Percentiles rank a stretch among this genome's conserved stretches.
phyloP scores from a whole-genome alignment of 2,888 invertebrate genomes.

The Rhabditophanes sp. region DNA sequence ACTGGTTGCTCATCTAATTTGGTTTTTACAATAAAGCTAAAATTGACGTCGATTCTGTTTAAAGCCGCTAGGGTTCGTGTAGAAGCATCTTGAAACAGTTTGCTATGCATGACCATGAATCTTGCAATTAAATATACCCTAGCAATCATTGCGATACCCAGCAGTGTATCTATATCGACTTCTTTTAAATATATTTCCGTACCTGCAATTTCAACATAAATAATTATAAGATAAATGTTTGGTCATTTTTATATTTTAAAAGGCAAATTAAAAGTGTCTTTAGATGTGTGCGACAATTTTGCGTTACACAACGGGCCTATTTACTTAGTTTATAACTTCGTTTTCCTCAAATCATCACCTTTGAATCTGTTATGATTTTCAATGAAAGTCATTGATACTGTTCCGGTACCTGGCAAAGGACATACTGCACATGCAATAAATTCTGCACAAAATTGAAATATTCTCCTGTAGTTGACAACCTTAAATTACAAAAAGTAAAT shows the following conservation, averaged over 20 bases:
- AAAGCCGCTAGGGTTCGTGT: constrained; percentile 55
- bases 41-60: constrained; percentile 72
- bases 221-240: too few species aligned
- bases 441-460: constrained; percentile 58
- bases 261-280: too few species aligned
- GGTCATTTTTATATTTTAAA: too few species aligned
- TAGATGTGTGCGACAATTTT: too few species aligned
- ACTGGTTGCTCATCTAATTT: constrained; percentile 79
- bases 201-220: too few species aligned
- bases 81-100: constrained; percentile 82
- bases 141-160: constrained; percentile 97
- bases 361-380: constrained; percentile 10
- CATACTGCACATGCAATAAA: constrained; percentile 64
- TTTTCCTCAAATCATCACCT: too few species aligned
- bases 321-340: too few species aligned
- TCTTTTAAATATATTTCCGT: constrained; percentile 44
- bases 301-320: too few species aligned
- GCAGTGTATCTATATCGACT: constrained; percentile 86
- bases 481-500: constrained; percentile 1
- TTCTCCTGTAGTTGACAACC: constrained; percentile 93
- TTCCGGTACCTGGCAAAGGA: constrained; percentile 17
- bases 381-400: constrained; percentile 19
- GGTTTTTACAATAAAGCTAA: constrained; percentile 84
- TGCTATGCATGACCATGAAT: constrained; percentile 97
- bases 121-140: constrained; percentile 87